These are phyloP conservation scores for Drosophila bocki DNA, from an alignment of 1,140 invertebrate species.

Conservation along the genomic window DNA sequence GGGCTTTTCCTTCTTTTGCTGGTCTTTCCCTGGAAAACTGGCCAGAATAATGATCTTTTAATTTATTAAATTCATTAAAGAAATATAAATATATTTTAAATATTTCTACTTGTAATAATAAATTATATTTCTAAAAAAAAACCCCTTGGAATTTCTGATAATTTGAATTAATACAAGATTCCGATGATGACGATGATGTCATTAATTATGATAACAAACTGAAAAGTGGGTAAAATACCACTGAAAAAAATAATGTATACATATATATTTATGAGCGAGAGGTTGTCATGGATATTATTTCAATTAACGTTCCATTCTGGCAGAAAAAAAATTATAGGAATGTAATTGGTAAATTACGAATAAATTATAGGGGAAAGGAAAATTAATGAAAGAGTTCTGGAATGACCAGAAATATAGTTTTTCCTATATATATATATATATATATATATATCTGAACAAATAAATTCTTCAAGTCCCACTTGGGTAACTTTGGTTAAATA, in stretches of 20 bases:
- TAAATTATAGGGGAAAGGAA: background rate
- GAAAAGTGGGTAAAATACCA: background rate
- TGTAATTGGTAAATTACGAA: slow-evolving; percentile 8
- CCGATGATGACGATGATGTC: slow-evolving; percentile 28
- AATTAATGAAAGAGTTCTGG: background rate
- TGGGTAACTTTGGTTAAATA: background rate
- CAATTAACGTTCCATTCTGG: slow-evolving; percentile 28
- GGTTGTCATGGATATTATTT: slow-evolving; percentile 24
- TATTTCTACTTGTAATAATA: no score
- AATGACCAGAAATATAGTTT: background rate
- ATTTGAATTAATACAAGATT: slow-evolving; percentile 10
- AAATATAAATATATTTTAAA: background rate
- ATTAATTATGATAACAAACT: slow-evolving; percentile 41
- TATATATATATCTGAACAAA: background rate
- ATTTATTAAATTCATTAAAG: background rate
- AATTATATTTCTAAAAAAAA: background rate
- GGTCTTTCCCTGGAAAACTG: no score
- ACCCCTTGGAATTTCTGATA: background rate
- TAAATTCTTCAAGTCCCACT: background rate
- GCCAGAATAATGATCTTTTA: background rate
- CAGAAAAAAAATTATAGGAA: background rate
- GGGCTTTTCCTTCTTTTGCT: background rate
- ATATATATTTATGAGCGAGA: background rate
- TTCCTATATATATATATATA: background rate
- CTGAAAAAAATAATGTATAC: background rate